Evolutionary conservation across 2,888 invertebrate genomes (phyloP).

Genomic region (Podotricha telesiphe): DNA sequence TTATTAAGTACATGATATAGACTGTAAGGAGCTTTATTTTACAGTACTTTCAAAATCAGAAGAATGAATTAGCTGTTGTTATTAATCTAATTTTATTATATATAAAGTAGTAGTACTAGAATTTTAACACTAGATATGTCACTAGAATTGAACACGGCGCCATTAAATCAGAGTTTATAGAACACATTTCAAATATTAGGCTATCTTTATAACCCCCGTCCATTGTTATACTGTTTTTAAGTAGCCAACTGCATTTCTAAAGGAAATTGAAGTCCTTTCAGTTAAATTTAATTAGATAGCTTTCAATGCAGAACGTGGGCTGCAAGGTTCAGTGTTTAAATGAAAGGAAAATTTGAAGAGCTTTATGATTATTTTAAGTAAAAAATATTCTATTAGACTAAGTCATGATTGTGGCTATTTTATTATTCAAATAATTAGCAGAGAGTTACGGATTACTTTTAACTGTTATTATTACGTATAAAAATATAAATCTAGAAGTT

Average conservation of each 20-base stretch:
- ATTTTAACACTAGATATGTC: too few species aligned
- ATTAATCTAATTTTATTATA: too few species aligned
- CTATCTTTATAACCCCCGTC: not conserved
- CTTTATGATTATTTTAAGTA: conserved; percentile 1
- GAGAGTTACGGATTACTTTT: too few species aligned
- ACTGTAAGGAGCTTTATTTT: too few species aligned
- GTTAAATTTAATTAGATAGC: conserved; percentile 26
- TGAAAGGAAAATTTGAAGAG: not conserved
- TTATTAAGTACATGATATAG: too few species aligned
- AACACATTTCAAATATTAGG: not conserved
- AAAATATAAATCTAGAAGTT: too few species aligned
- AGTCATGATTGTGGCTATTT: not conserved
- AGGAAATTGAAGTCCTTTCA: conserved; percentile 23
- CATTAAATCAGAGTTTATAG: too few species aligned
- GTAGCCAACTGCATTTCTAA: conserved; percentile 21
- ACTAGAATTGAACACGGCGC: too few species aligned
- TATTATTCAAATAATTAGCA: not conserved
- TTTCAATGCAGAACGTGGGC: conserved; percentile 24
- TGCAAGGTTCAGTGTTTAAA: conserved; percentile 3
- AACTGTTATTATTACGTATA: too few species aligned
- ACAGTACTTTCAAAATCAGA: too few species aligned
- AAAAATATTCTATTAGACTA: not conserved
- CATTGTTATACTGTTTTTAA: conserved; percentile 19
- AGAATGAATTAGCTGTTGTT: too few species aligned
- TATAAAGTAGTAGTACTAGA: too few species aligned